Conservation (phyloP, 2,113 vertebrate species). For the Glareola pratincola region DNA sequence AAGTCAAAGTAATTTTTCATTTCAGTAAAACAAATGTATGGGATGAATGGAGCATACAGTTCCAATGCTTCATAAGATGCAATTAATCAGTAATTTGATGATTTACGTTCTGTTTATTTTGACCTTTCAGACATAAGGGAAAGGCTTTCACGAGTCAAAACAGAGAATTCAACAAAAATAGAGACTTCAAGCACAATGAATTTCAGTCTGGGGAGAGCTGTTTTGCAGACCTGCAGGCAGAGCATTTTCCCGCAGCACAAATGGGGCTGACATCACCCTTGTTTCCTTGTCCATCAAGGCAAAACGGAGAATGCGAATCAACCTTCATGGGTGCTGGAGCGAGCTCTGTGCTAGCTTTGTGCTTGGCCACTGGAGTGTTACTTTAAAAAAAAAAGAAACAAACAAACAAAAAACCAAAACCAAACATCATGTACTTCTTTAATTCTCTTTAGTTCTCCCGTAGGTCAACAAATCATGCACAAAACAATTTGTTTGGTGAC, state of each 20-base stretch:
- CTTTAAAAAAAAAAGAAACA: not conserved
- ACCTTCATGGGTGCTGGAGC: not conserved
- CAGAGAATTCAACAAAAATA: not conserved
- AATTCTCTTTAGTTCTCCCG: not conserved
- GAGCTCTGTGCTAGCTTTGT: not conserved
- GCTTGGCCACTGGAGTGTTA: not conserved
- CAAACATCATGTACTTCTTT: not conserved
- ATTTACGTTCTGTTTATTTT: not conserved
- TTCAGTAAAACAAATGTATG: not conserved
- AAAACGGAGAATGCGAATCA: not conserved
- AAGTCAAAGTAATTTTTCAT: conserved; percentile 41
- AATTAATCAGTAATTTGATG: conserved; percentile 30
- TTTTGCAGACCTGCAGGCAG: not conserved
- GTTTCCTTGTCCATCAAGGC: not conserved
- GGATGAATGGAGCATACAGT: conserved; percentile 5
- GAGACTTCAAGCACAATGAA: not conserved
- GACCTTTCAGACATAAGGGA: not conserved
- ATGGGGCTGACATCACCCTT: not conserved
- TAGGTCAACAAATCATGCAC: not conserved
- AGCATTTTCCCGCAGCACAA: not conserved
- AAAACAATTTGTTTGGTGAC: not conserved
- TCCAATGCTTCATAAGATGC: not conserved
- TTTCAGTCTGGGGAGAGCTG: not conserved
- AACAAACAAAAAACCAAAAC: not conserved
- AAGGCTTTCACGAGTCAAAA: not conserved